Conservation (phyloP, 1,140 invertebrate species). For the Calephelis nemesis region DNA sequence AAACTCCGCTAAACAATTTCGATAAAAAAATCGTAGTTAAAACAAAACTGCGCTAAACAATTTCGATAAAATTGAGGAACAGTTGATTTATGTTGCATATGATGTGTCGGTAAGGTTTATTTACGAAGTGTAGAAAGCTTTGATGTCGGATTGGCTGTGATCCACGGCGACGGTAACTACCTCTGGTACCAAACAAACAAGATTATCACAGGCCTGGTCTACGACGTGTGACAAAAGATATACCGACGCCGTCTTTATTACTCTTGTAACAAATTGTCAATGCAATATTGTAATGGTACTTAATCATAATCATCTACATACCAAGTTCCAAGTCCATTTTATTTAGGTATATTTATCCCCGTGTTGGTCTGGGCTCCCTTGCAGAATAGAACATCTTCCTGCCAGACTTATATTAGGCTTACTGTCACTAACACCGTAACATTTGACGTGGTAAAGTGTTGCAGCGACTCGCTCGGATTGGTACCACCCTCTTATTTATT, state of each 20-base stretch:
- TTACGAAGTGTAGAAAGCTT: constrained; percentile 70
- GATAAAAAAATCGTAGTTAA: neutral
- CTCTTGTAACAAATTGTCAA: constrained; percentile 6
- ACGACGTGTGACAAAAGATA: constrained; percentile 31
- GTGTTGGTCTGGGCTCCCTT: no score
- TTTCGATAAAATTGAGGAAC: constrained; percentile 1
- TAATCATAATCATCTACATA: no score
- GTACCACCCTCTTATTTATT: no score
- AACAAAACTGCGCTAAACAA: neutral
- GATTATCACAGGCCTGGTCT: constrained; percentile 33
- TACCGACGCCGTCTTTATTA: constrained; percentile 22
- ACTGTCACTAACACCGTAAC: no score
- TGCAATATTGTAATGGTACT: neutral
- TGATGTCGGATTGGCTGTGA: constrained; percentile 64
- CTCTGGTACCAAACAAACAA: constrained; percentile 43
- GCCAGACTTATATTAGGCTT: no score
- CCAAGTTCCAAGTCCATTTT: no score
- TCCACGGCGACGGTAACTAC: constrained; percentile 49
- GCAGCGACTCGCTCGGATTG: no score
- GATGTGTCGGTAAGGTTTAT: constrained; percentile 52
- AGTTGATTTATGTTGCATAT: constrained; percentile 21
- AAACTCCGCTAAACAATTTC: neutral
- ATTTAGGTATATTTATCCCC: no score
- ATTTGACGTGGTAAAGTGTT: no score
- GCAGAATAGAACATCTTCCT: no score